These are phyloP conservation scores for Sciurus vulgaris DNA, from an alignment of 2,797 vertebrate genomes.

Conservation along the genomic window DNA sequence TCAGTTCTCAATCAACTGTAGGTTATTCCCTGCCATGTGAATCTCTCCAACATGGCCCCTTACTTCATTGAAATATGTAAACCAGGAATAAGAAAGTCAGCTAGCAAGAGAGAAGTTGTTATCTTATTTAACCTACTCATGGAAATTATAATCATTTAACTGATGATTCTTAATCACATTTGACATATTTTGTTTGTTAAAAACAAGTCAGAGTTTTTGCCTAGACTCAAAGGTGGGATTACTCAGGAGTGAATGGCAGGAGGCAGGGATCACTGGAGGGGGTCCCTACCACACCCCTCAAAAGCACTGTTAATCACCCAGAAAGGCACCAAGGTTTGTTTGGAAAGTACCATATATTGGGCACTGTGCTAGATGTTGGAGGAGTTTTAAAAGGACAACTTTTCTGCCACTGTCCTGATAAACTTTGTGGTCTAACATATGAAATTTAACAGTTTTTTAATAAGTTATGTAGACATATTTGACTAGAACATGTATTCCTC, in stretches of 20 bases:
- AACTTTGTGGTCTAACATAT: neutral
- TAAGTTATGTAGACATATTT: neutral
- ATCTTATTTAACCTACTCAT: neutral
- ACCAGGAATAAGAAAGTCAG: neutral
- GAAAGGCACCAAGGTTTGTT: neutral
- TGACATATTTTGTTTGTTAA: neutral
- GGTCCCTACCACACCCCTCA: rapidly evolving
- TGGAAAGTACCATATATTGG: neutral
- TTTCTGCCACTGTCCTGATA: neutral
- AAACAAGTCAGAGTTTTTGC: neutral
- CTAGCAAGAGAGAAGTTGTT: neutral
- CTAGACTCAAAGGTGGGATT: neutral
- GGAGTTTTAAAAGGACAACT: neutral
- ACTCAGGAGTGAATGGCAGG: neutral
- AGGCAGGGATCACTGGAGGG: neutral
- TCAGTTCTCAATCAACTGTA: neutral
- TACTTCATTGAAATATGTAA: neutral
- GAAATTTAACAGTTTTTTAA: neutral
- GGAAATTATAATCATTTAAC: neutral
- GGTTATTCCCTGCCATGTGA: neutral
- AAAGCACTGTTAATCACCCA: neutral
- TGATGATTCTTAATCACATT: neutral
- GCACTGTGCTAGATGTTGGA: neutral
- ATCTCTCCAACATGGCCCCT: neutral
- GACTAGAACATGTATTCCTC: neutral